Evolutionary conservation across 2,888 invertebrate genomes (phyloP), one percentile per base, ranked within the genome.

Genomic region (Acleris sparsana): DNA sequence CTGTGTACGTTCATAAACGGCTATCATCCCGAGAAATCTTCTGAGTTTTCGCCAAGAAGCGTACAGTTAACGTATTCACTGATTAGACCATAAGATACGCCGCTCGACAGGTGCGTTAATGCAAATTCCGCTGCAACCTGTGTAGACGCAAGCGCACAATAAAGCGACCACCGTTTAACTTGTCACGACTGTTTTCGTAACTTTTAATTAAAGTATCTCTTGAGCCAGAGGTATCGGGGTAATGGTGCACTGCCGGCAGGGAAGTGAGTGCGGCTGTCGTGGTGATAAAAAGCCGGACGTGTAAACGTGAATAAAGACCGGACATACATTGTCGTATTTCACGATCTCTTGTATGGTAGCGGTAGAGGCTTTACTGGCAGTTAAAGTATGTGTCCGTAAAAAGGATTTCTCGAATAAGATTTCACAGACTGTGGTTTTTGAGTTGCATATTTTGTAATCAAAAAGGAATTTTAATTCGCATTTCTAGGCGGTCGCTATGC

Each of bases 51-150:
- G 72, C 76, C 78, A 79, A 77, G 74, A 69, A 75, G 75, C 78
- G 73, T 75, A 71, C 70, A 69, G 63, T 63, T 75, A 80, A 82
- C 77, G 73, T 78, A 78, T 75, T 72, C 61, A 70, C 62, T 73
- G 82, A 85, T 86, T 79, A 80, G 70, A 81, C 77, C 78, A 77
- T 78, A 75, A 82, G 86, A 85, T 87, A 85, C 82, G 73, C 67
- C 62, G 70, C 69, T 75, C 73, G 75, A 75, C 85, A 87, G 85
- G 86, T 88, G 85, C 78, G 75, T 80, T 80, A 81, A 87, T 87
- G 84, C 79, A 86, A 85, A 87, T 83, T 76, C 72, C 60, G 63
- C 62, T 66, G 63, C 69, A 67, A 69, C 65, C 64, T 48, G 65
- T 43, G 56, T 62, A 53, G 65, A 57, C 59, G 56, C 59, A 61